phyloP scores from a whole-genome alignment of 2,888 invertebrate species.

The Nesidiocoris tenuis region DNA sequence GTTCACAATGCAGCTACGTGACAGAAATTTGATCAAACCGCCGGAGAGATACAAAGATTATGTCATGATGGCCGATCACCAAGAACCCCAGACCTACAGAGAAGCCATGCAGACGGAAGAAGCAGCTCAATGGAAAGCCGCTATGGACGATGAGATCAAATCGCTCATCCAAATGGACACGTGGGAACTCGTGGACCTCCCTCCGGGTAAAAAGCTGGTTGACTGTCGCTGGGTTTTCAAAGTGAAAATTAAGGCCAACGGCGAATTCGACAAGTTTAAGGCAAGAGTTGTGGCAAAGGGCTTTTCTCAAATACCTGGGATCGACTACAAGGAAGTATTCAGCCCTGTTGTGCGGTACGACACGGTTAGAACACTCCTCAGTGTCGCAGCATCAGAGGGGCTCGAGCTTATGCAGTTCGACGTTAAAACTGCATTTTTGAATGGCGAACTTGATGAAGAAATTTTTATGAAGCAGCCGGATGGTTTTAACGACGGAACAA shows the following conservation, averaged over 20 bases:
- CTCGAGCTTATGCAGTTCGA: not conserved
- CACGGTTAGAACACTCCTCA: not conserved
- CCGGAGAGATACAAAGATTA: not conserved
- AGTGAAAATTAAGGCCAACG: slow-evolving; percentile 10
- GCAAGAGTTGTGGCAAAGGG: slow-evolving; percentile 21
- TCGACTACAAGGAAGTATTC: slow-evolving; percentile 1
- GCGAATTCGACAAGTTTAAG: slow-evolving; percentile 1
- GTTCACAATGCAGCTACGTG: not conserved
- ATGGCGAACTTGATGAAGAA: slow-evolving; percentile 20
- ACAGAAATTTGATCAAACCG: not conserved
- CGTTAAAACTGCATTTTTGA: not conserved
- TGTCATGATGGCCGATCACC: not conserved
- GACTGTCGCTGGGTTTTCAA: not conserved
- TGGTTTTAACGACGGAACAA: slow-evolving; percentile 4
- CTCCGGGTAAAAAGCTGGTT: not conserved
- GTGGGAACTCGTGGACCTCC: not conserved
- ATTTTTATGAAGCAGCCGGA: slow-evolving; percentile 25
- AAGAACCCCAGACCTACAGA: not conserved
- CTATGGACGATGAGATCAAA: slow-evolving; percentile 3
- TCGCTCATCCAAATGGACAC: not conserved
- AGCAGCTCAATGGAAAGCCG: not conserved
- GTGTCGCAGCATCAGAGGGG: slow-evolving; percentile 14
- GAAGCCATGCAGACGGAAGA: slow-evolving; percentile 5
- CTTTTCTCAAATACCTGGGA: slow-evolving; percentile 10
- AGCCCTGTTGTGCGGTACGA: slow-evolving; percentile 12